phyloP scores from a whole-genome alignment of 2,888 invertebrate species.

The Callyntrura guangdongensis region DNA sequence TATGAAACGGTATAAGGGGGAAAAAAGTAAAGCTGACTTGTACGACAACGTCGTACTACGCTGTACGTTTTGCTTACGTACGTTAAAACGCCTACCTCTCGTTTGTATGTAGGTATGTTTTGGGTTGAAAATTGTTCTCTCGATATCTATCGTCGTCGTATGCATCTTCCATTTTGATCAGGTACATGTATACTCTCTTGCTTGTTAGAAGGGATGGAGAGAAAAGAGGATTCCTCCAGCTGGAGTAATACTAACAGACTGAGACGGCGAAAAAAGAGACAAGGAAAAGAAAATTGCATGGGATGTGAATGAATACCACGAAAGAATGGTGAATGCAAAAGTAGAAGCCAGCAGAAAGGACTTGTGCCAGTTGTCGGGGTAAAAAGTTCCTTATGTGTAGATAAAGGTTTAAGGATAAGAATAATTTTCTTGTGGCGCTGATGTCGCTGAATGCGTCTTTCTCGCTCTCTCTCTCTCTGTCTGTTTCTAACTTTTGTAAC shows the following conservation, averaged over 20 bases:
- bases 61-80: too few relatives aligned
- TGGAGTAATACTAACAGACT: slow-evolving; percentile 3
- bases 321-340: background rate
- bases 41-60: too few relatives aligned
- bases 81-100: too few relatives aligned
- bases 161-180: slow-evolving; percentile 2
- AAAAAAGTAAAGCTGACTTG: background rate
- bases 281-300: slow-evolving; percentile 56
- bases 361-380: background rate
- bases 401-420: slow-evolving; percentile 68
- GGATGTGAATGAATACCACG: slow-evolving; percentile 39
- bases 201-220: too few relatives aligned
- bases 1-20: background rate
- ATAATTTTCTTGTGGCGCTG: slow-evolving; percentile 51
- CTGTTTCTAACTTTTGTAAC: background rate
- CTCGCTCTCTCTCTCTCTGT: too few relatives aligned
- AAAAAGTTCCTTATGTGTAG: slow-evolving; percentile 59
- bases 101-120: background rate
- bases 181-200: background rate
- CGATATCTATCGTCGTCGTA: background rate
- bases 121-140: background rate
- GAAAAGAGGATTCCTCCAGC: slow-evolving; percentile 38
- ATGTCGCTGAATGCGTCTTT: slow-evolving; percentile 33
- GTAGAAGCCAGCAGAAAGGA: background rate
- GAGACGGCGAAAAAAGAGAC: background rate